Evolutionary conservation across 2,888 invertebrate genomes (phyloP).

Genomic region (Eupithecia pulchellata): DNA sequence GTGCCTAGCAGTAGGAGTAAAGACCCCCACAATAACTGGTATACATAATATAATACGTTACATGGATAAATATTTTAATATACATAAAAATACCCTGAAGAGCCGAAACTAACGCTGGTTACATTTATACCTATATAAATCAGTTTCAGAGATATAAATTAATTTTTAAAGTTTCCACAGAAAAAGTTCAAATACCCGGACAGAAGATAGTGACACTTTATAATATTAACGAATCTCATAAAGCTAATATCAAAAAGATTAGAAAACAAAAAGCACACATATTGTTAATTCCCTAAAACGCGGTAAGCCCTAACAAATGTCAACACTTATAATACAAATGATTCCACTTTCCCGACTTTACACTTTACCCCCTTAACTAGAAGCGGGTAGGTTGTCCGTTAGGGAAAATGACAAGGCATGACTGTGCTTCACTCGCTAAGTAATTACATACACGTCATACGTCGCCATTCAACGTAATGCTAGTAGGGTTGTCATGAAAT

Average conservation of each 20-base stretch:
- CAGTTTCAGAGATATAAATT: too few relatives aligned
- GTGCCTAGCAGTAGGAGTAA: too few relatives aligned
- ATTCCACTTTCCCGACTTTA: constrained; percentile 55
- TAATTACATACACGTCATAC: constrained; percentile 81
- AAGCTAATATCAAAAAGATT: background rate
- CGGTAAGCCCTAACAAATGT: constrained; percentile 44
- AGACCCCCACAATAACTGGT: too few relatives aligned
- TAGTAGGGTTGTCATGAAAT: constrained; percentile 42
- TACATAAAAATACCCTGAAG: too few relatives aligned
- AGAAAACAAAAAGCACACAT: constrained; percentile 1
- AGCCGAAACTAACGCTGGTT: too few relatives aligned
- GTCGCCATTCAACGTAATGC: constrained; percentile 60
- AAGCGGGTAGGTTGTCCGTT: constrained; percentile 52
- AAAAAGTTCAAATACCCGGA: background rate
- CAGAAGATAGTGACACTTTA: background rate
- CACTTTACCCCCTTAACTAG: constrained; percentile 52
- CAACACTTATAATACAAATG: constrained; percentile 61
- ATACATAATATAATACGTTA: too few relatives aligned
- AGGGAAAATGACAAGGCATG: constrained; percentile 81
- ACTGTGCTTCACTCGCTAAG: constrained; percentile 75
- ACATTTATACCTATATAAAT: too few relatives aligned
- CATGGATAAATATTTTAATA: too few relatives aligned
- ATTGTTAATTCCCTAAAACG: constrained; percentile 31
- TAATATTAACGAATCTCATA: background rate
- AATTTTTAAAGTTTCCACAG: background rate